Conservation (phyloP, 2,113 vertebrate species). For the Phyllostomus discolor region DNA sequence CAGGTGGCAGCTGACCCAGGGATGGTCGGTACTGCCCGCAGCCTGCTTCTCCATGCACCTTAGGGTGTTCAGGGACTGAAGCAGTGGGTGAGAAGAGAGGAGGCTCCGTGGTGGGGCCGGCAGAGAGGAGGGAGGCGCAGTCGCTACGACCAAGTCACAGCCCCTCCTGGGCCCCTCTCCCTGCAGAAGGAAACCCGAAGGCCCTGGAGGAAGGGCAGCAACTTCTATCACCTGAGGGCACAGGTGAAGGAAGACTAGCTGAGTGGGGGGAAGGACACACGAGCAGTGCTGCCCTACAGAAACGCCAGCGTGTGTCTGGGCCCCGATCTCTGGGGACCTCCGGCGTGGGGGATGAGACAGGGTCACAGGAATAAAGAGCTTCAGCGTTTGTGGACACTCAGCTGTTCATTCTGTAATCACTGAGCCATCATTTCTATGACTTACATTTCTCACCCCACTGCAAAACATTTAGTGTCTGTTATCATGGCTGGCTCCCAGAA, state of each 20-base stretch:
- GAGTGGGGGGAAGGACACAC: neutral
- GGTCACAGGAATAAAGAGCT: no score
- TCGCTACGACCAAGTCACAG: rapidly evolving
- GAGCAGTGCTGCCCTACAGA: neutral
- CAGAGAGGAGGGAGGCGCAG: neutral
- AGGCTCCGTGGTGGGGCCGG: rapidly evolving
- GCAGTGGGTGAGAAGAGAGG: neutral
- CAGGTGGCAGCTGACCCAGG: neutral
- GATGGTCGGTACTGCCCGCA: neutral
- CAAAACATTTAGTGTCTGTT: neutral
- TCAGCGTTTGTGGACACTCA: rapidly evolving
- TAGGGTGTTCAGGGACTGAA: rapidly evolving
- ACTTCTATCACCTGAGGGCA: neutral
- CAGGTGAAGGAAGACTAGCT: neutral
- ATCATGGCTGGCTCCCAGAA: neutral
- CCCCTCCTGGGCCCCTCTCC: rapidly evolving
- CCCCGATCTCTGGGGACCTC: neutral
- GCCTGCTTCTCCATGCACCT: neutral
- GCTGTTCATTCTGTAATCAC: neutral
- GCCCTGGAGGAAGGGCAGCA: neutral
- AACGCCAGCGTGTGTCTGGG: rapidly evolving
- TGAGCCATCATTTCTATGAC: neutral
- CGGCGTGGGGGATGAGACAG: rapidly evolving
- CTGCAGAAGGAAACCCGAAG: neutral
- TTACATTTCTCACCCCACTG: neutral